Evolutionary conservation across 2,113 vertebrate species (phyloP).

Genomic region (Orientallactaga bullata): DNA sequence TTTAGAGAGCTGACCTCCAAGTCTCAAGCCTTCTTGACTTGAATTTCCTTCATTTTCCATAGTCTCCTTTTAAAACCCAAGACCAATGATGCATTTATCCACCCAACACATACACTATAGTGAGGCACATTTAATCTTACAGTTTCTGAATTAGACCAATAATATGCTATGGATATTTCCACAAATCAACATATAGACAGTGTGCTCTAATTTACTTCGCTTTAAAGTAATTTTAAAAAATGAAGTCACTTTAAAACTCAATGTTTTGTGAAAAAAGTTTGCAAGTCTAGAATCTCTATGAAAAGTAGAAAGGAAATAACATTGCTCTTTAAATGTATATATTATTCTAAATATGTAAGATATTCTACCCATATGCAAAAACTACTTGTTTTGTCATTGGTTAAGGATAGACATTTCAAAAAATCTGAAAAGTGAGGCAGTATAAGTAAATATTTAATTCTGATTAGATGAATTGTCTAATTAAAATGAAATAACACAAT

Average conservation of each 20-base stretch:
- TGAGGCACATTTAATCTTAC: background rate
- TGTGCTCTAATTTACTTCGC: background rate
- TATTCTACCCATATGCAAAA: background rate
- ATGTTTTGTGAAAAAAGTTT: slow-evolving; percentile 33
- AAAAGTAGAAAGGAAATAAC: slow-evolving; percentile 42
- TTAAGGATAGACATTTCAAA: background rate
- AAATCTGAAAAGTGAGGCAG: background rate
- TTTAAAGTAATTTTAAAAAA: slow-evolving; percentile 50
- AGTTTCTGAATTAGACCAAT: slow-evolving; percentile 45
- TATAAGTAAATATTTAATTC: slow-evolving; percentile 16
- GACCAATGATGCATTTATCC: background rate
- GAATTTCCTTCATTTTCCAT: slow-evolving; percentile 46
- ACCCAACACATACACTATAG: background rate
- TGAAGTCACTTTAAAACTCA: background rate
- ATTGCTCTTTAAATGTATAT: background rate
- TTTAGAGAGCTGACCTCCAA: slow-evolving; percentile 74
- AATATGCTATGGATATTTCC: background rate
- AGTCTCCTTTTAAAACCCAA: background rate
- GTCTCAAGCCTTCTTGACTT: slow-evolving; percentile 35
- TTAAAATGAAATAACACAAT: background rate
- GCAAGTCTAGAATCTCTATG: slow-evolving; percentile 4
- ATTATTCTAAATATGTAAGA: slow-evolving; percentile 25
- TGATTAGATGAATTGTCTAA: background rate
- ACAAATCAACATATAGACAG: background rate
- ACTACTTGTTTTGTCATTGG: background rate